Conservation (phyloP, 2,888 invertebrate genomes). For the Plutella xylostella region DNA sequence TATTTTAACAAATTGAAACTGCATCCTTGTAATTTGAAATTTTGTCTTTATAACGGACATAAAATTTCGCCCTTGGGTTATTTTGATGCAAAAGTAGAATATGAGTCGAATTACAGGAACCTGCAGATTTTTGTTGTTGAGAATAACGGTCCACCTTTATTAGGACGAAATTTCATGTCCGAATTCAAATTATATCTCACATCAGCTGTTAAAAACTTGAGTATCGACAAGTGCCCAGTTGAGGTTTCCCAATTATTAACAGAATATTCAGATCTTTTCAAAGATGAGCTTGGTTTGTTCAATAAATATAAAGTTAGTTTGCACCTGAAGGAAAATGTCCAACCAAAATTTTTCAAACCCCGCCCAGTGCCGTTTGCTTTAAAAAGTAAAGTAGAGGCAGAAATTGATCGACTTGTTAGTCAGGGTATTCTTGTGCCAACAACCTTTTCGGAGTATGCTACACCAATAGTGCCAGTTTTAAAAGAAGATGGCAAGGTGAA, state of each 20-base stretch:
- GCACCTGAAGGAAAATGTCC: constrained; percentile 5
- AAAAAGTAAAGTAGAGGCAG: constrained; percentile 18
- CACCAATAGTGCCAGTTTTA: no score
- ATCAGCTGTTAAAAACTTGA: background rate
- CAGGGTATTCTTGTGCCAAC: constrained; percentile 18
- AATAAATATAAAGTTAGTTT: constrained; percentile 12
- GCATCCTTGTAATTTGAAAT: background rate
- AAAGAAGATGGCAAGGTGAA: no score
- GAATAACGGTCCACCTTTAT: constrained; percentile 8
- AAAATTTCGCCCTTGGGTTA: no score
- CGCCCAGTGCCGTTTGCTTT: constrained; percentile 21
- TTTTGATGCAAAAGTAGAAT: background rate
- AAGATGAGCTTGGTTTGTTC: constrained; percentile 11
- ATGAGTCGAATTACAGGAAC: background rate
- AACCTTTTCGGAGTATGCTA: constrained; percentile 12
- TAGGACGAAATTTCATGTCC: constrained; percentile 13
- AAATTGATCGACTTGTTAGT: constrained; percentile 11
- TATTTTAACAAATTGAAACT: background rate
- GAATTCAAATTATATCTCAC: constrained; percentile 1
- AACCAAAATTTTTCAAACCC: constrained; percentile 16
- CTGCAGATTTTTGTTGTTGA: constrained; percentile 7
- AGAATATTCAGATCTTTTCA: background rate
- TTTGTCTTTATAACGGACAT: no score
- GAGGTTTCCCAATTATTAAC: constrained; percentile 1
- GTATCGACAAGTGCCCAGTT: background rate